Evolutionary conservation across 1,140 invertebrate genomes (phyloP), one percentile per base, ranked within the genome.

Genomic region (Batillaria attramentaria): DNA sequence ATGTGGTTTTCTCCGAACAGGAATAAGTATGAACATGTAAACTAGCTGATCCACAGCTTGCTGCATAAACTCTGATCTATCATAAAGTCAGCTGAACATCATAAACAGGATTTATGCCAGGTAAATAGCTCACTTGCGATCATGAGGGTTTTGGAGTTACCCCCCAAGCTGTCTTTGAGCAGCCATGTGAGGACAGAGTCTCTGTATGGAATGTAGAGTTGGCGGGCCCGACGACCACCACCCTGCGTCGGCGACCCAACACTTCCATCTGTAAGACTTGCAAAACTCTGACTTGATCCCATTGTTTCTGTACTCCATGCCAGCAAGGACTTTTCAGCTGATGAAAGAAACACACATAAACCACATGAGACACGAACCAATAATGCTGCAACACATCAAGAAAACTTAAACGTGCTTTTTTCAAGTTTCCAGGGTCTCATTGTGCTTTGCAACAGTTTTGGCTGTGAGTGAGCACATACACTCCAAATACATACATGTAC

Each of bases 61-160:
- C 31, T 24, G 18, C 24, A 1, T 33, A 33, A 33, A 2, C 31
- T 28, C 6, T 16, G 33, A 66, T 16, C 62, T 66, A 54, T 54
- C 3, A 20, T 20, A 54, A 54, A 20, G n/a, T 20, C 1, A 20
- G 50, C 18, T 20, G n/a, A 54, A 54, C n/a, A 54, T 54, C n/a
- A 20, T n/a, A 20, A 54, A 54, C n/a, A n/a, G 18, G 18, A 3
- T 66, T 66, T 66, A n/a, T 2, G 33, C 18, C 69, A 66, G 33
- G 24, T 0, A 72, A 62, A 66, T 35, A 39, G 91, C 92, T 91
- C 91, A 94, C 93, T 93, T 72, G 95, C 95, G 73, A 96, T 95
- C 96, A 98, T 97, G 50, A 97, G 96, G 3, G 97, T 98, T 89
- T 97, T 97, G 0, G 96, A 96, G 91, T 98, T 98, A 3, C 97